Evolutionary conservation across 2,888 invertebrate genomes (phyloP).

Genomic region (Ctena decussata): DNA sequence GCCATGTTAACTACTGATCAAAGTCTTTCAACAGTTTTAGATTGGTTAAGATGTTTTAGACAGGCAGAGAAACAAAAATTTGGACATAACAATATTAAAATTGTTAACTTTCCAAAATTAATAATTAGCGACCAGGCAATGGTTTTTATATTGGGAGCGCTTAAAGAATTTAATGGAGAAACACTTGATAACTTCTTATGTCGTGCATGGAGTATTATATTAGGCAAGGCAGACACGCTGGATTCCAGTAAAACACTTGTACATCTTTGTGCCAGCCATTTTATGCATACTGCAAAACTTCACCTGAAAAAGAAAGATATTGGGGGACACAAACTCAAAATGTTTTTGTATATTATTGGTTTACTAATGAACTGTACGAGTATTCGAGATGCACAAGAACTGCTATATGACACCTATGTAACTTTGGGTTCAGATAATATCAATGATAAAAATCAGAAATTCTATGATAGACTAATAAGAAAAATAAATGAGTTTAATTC

Average conservation of each 20-base stretch:
- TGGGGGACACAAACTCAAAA: background rate
- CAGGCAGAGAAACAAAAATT: slow-evolving; percentile 25
- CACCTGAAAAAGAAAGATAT: slow-evolving; percentile 32
- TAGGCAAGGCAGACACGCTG: background rate
- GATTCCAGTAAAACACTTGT: slow-evolving; percentile 30
- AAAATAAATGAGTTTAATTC: slow-evolving; percentile 31
- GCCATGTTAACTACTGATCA: slow-evolving; percentile 15
- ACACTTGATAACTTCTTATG: background rate
- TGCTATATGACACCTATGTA: slow-evolving; percentile 21
- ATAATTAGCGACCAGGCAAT: slow-evolving; percentile 36
- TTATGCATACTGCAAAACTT: slow-evolving; percentile 17
- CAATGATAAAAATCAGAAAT: background rate
- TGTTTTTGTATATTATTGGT: slow-evolving; percentile 32
- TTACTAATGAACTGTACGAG: slow-evolving; percentile 41
- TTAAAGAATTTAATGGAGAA: slow-evolving; percentile 41
- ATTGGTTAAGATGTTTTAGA: slow-evolving; percentile 27
- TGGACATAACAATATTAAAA: slow-evolving; percentile 8
- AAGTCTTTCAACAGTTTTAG: slow-evolving; percentile 4
- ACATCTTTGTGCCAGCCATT: slow-evolving; percentile 34
- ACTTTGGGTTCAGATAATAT: background rate
- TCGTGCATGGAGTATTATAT: slow-evolving; percentile 17
- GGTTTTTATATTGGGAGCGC: slow-evolving; percentile 23
- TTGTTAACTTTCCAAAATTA: slow-evolving; percentile 1
- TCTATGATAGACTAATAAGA: slow-evolving; percentile 7
- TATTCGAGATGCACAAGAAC: slow-evolving; percentile 23